Base-by-base conservation (phyloP, 2,113 vertebrate species). In the Azemiops feae region DNA sequence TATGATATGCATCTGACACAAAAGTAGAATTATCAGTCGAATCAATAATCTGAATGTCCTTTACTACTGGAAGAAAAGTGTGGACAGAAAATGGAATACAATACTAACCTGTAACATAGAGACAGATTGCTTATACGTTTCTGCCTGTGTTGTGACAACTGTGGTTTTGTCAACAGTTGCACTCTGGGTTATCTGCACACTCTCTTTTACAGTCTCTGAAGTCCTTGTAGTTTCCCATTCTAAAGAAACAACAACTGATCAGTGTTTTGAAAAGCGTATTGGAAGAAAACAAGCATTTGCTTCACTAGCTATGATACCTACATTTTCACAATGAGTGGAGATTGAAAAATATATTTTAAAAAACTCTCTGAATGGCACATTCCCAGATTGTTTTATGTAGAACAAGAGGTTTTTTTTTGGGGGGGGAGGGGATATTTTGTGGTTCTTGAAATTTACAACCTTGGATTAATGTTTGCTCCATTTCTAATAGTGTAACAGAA, bases 211-310 rank as follows among this genome's bases (percentile, higher is more conserved):
- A 60, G 98, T 96, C 95, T 99, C 99, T 34, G 98, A 96, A 86
- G 96, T 99, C 96, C 98, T 99, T 93, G 98, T 97, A 23, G 98
- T 98, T 96, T 99, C 99, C 99, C 99, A 99, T 92, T 99, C 99
- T 99, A 97, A 94, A 94, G 92, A 94, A 96, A 95, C 94, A 91
- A 23, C 23, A 45, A 39, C 92, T 95, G 30, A 45, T 69, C 8
- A 93, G 57, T 93, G 92, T 95, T 93, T 90, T 39, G 58, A 0
- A 57, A 91, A 60, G 52, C 88, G 0, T 34, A 50, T 16, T 90
- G 86, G n/a, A 69, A 53, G 30, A 39, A 27, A 92, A 27, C 7
- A 89, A 22, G 52, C 87, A 85, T 53, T 58, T 74, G 60, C 1
- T 52, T 2, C 58, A 90, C 53, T 58, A 58, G 1, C 4, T 30